Conservation (phyloP, 2,888 invertebrate genomes). For the Agrotis ipsilon region DNA sequence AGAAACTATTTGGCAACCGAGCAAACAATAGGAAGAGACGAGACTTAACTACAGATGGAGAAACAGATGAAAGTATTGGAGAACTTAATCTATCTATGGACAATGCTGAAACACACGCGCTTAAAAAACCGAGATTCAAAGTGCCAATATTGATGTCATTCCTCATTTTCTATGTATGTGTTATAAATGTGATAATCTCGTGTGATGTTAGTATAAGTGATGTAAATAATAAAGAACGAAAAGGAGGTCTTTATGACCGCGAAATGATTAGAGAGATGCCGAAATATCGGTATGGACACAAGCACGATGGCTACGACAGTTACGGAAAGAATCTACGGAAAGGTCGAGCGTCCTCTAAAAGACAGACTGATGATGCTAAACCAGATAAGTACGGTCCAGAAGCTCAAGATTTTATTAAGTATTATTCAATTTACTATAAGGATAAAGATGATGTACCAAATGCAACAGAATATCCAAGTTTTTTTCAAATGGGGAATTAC, state of each 20-base stretch:
- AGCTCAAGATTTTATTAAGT: slow-evolving; percentile 77
- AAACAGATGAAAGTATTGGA: slow-evolving; percentile 63
- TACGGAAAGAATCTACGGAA: slow-evolving; percentile 73
- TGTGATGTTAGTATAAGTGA: slow-evolving; percentile 88
- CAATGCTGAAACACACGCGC: slow-evolving; percentile 86
- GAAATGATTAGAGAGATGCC: slow-evolving; percentile 69
- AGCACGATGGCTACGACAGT: slow-evolving; percentile 69
- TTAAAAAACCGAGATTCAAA: slow-evolving; percentile 75
- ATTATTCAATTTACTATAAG: slow-evolving; percentile 76
- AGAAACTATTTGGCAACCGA: slow-evolving; percentile 72
- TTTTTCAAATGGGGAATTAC: slow-evolving; percentile 66
- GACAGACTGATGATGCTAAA: slow-evolving; percentile 77
- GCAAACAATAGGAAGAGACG: slow-evolving; percentile 77
- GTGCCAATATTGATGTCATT: slow-evolving; percentile 78
- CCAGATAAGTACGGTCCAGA: slow-evolving; percentile 75
- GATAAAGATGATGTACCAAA: slow-evolving; percentile 76
- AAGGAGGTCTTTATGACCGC: slow-evolving; percentile 68
- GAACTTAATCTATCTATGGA: slow-evolving; percentile 79
- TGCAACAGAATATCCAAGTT: slow-evolving; percentile 72
- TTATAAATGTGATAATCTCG: slow-evolving; percentile 88
- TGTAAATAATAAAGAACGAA: slow-evolving; percentile 77
- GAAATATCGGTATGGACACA: slow-evolving; percentile 73
- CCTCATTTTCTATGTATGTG: slow-evolving; percentile 83
- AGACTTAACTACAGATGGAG: slow-evolving; percentile 69
- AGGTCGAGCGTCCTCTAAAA: slow-evolving; percentile 72